Evolutionary conservation across 2,113 vertebrate genomes (phyloP).

Genomic region (Chaetops frenatus): DNA sequence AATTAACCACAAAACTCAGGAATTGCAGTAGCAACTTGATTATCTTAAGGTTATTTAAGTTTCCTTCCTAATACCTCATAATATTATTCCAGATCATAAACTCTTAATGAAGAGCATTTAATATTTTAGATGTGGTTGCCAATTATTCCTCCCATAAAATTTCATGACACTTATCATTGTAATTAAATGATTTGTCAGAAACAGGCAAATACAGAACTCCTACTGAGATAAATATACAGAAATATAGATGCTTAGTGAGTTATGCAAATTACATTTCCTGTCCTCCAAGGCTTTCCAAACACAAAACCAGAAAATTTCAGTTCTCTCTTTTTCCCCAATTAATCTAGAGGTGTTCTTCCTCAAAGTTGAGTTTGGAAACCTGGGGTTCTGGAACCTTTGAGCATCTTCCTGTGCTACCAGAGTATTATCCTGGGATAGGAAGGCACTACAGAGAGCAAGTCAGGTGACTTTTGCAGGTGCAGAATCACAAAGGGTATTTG

Average conservation of each 20-base stretch:
- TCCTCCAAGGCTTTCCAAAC: background rate
- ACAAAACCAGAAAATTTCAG: background rate
- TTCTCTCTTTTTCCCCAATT: background rate
- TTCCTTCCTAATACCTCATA: background rate
- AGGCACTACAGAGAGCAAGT: background rate
- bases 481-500: background rate
- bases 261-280: background rate
- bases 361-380: background rate
- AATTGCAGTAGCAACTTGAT: background rate
- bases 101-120: background rate
- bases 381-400: background rate
- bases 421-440: background rate
- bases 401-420: background rate
- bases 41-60: background rate
- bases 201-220: background rate
- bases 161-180: background rate
- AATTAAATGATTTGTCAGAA: conserved; percentile 10
- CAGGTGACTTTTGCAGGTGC: background rate
- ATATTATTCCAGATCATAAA: background rate
- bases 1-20: background rate
- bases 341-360: background rate
- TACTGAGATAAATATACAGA: background rate
- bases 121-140: background rate
- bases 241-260: background rate
- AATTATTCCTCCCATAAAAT: conserved; percentile 11